phyloP scores from a whole-genome alignment of 2,888 invertebrate species.

The Hetaerina titia region DNA sequence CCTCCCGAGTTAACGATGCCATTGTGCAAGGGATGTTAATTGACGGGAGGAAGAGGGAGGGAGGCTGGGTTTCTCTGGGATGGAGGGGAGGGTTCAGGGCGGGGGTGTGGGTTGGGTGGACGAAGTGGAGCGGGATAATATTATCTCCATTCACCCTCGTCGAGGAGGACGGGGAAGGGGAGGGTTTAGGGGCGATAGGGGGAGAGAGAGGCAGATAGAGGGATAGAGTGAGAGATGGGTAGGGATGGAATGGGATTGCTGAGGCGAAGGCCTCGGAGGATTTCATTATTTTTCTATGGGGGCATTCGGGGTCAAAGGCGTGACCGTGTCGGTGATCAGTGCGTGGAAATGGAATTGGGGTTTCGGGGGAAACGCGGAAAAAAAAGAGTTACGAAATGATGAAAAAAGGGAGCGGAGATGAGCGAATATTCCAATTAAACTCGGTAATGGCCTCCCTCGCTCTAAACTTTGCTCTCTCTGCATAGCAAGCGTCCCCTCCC shows the following conservation, averaged over 20 bases:
- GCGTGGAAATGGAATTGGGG: conserved; percentile 47
- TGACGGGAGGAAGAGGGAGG: neutral
- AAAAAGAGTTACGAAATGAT: conserved; percentile 36
- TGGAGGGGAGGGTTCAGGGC: neutral
- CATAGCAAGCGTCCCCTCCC: neutral
- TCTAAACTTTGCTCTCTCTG: conserved; percentile 38
- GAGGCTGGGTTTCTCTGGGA: neutral
- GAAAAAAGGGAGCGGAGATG: neutral
- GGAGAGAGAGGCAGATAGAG: too few species aligned
- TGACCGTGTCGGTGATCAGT: conserved; percentile 50
- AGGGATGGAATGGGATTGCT: neutral
- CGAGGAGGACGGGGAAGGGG: neutral
- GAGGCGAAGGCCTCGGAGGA: neutral
- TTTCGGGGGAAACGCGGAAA: neutral
- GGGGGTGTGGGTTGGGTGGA: too few species aligned
- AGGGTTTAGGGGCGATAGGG: neutral
- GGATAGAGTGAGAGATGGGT: too few species aligned
- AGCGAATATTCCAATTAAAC: conserved; percentile 58
- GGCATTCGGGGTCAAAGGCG: conserved; percentile 28
- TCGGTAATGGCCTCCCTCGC: conserved; percentile 40
- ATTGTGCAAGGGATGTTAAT: conserved; percentile 47
- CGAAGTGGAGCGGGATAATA: neutral
- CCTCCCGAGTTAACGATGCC: conserved; percentile 23
- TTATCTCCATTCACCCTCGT: neutral
- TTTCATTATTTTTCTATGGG: neutral